Evolutionary conservation across 1,140 invertebrate species (phyloP).

Genomic region (Drosophila willistoni): DNA sequence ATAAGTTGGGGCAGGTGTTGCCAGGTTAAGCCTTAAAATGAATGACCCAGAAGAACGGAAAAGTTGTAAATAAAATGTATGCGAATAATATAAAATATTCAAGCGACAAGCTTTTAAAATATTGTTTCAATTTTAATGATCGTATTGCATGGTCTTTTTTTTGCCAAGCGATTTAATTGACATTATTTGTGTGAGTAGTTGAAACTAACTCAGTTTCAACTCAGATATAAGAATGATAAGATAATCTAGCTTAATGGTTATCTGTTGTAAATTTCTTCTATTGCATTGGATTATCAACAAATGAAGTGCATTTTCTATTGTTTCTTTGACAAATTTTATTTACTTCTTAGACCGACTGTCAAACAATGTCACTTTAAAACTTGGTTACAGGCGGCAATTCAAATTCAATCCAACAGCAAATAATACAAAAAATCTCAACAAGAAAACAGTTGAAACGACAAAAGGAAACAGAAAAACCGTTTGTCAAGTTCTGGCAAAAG

Average conservation of each 20-base stretch:
- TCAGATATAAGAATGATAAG: too few species aligned
- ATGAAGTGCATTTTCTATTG: background rate
- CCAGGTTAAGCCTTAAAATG: constrained; percentile 8
- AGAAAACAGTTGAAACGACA: constrained; percentile 36
- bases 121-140: constrained; percentile 56
- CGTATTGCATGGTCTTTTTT: background rate
- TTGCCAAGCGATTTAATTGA: too few species aligned
- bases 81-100: constrained; percentile 61
- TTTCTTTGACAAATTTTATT: background rate
- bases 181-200: too few species aligned
- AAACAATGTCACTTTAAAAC: constrained; percentile 10
- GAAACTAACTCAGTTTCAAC: too few species aligned
- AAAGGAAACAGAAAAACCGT: constrained; percentile 44
- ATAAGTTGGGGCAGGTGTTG: constrained; percentile 1
- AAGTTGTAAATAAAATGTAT: constrained; percentile 52
- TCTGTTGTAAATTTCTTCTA: too few species aligned
- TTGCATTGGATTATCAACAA: too few species aligned
- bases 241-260: too few species aligned
- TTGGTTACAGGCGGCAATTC: background rate
- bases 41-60: background rate
- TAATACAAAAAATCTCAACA: constrained; percentile 42
- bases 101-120: constrained; percentile 72
- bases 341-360: background rate
- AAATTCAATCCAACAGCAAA: constrained; percentile 14
- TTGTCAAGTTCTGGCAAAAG: constrained; percentile 66